These are phyloP conservation scores for Heliconius charithonia DNA, from an alignment of 2,888 invertebrate species.

Conservation along the genomic window DNA sequence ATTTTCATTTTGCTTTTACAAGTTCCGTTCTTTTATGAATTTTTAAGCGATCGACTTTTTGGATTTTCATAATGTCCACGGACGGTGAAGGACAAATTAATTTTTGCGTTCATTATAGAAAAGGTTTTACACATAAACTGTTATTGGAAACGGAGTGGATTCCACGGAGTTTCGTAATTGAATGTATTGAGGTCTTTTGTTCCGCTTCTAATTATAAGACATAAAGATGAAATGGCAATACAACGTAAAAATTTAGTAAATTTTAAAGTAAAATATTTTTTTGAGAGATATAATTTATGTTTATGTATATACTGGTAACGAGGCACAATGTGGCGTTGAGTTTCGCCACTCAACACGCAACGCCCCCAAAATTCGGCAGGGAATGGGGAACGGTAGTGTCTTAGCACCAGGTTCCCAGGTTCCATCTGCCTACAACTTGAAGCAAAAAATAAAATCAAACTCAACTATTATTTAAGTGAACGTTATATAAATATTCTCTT, in stretches of 20 bases:
- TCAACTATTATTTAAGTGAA: neutral
- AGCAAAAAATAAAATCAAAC: no score
- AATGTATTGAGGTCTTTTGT: slow-evolving; percentile 9
- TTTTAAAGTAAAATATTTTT: neutral
- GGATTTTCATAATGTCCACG: slow-evolving; percentile 31
- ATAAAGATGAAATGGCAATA: neutral
- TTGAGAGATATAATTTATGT: no score
- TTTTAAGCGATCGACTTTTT: slow-evolving; percentile 50
- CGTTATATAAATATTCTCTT: neutral
- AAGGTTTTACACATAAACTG: slow-evolving; percentile 29
- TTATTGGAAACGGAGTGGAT: slow-evolving; percentile 33
- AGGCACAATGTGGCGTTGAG: no score
- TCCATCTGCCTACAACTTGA: no score
- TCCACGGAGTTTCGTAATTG: slow-evolving; percentile 6
- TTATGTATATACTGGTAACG: no score
- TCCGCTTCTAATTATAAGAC: neutral
- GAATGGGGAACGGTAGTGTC: no score
- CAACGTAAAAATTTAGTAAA: neutral
- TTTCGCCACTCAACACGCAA: no score
- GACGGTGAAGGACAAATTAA: slow-evolving; percentile 28
- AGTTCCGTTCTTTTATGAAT: slow-evolving; percentile 48
- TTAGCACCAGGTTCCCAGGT: no score
- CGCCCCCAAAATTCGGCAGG: no score
- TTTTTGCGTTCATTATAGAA: slow-evolving; percentile 30
- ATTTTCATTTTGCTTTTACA: slow-evolving; percentile 50